Evolutionary conservation across 2,113 vertebrate genomes (phyloP), one percentile per base, ranked within the genome.

Genomic region (Psophia crepitans): DNA sequence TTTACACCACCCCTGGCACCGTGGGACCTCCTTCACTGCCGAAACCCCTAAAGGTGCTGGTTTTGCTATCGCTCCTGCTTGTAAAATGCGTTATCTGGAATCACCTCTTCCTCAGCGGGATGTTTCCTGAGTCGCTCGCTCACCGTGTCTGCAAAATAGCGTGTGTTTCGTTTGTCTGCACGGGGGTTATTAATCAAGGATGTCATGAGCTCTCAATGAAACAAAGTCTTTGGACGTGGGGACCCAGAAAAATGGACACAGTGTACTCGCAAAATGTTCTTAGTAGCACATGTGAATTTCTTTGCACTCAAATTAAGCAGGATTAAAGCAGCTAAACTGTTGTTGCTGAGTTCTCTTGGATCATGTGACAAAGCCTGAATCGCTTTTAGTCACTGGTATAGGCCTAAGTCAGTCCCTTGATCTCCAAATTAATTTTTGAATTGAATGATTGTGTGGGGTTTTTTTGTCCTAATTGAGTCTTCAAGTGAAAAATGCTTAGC

Each of bases 231-330:
- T 98, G 98, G 98, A 97, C 1, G 5, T 94, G 92, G 98, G 96
- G 98, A 97, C 96, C 88, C 96, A 95, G 97, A 95, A 98, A 98
- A 98, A 98, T 98, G 98, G 98, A 98, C 97, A 97, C 98, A 98
- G 98, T 98, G 98, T 98, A 97, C 98, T 98, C 84, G 49, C 96
- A 97, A 98, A 99, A 98, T 98, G 98, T 98, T 99, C 98, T 99
- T 98, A 98, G 98, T 96, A 98, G 98, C 98, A 98, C 99, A 99
- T 99, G 99, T 98, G 98, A 99, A 98, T 98, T 98, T 99, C 98
- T 98, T 98, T 99, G 98, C 98, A 97, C 98, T 99, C 98, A 99
- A 98, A 99, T 99, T 99, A 99, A 99, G 98, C 97, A 98, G 99
- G 99, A 99, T 99, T 99, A 99, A 98, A 94, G 97, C 96, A 87